Conservation (phyloP, 2,888 invertebrate species). For the Eilema griseolum region DNA sequence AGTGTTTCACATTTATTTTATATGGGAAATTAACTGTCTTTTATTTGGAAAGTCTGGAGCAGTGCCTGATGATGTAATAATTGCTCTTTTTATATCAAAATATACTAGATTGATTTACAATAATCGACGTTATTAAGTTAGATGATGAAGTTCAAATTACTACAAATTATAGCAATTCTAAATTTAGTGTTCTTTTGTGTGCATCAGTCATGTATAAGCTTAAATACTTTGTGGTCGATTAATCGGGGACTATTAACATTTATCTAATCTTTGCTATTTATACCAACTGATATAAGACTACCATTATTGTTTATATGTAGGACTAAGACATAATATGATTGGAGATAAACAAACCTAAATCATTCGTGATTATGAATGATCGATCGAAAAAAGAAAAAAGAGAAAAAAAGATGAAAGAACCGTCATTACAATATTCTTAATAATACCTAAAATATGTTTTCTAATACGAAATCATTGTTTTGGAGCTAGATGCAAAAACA, state of each 20-base stretch:
- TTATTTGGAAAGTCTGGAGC: neutral
- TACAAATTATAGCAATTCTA: neutral
- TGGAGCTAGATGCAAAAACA: neutral
- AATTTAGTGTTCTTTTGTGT: neutral
- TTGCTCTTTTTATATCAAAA: neutral
- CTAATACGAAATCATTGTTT: neutral
- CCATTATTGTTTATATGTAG: slow-evolving; percentile 4
- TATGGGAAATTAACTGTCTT: neutral
- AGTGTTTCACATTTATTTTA: neutral
- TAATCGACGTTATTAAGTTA: neutral
- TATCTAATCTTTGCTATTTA: slow-evolving; percentile 6
- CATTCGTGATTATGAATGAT: neutral
- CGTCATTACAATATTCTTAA: neutral
- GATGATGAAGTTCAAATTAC: neutral
- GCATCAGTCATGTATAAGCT: neutral
- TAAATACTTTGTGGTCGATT: neutral
- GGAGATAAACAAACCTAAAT: neutral
- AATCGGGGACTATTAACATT: neutral
- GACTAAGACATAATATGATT: neutral
- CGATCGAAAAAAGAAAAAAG: neutral
- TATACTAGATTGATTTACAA: neutral
- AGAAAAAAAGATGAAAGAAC: neutral
- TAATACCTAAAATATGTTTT: neutral
- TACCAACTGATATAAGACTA: neutral
- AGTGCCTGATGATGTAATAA: neutral